Evolutionary conservation across 2,888 invertebrate genomes (phyloP), one percentile per base, ranked within the genome.

Genomic region (Cheilosia soror): DNA sequence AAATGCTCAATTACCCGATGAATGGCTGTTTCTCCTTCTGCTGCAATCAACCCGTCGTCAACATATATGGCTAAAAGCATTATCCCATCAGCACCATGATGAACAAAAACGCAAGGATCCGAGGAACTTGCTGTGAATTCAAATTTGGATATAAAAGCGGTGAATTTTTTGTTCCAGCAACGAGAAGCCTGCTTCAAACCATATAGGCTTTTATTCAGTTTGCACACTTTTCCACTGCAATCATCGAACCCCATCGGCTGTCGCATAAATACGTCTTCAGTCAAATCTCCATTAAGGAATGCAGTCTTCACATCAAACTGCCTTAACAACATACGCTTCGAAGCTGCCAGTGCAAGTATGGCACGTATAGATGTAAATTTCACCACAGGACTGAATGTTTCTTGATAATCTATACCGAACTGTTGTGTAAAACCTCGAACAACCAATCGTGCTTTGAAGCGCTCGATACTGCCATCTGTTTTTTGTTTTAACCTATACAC

Each of bases 341-440:
- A n/a, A 6, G 88, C 88, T 20, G 87, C 80, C 9, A 88, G 47
- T 7, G 88, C 57, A 5, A 88, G 42, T 53, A 88, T 60, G n/a
- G 73, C 60, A 58, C 89, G 86, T 55, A 90, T 79, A 11, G 88
- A 89, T 33, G 87, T 76, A 68, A 87, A 87, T 77, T 81, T 87
- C 6, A 87, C 89, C 0, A 90, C 89, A 13, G 90, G 90, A 60
- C 87, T 87, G 49, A 88, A 88, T 5, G 88, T 88, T 87, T 89
- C 88, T 5, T 72, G 20, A 73, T 87, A 88, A 47, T 88, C 88
- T 2, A 88, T 53, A 1, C 88, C 88, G 33, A 79, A 78, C 66
- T 84, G 60, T 72, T 88, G 87, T 4, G 78, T 82, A 55, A 87
- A 88, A 13, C 87, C 87, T 31, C 88, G 62, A 4, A 68, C 85